Evolutionary conservation across 2,888 invertebrate genomes (phyloP).

Genomic region (Drosophila niveifrons): DNA sequence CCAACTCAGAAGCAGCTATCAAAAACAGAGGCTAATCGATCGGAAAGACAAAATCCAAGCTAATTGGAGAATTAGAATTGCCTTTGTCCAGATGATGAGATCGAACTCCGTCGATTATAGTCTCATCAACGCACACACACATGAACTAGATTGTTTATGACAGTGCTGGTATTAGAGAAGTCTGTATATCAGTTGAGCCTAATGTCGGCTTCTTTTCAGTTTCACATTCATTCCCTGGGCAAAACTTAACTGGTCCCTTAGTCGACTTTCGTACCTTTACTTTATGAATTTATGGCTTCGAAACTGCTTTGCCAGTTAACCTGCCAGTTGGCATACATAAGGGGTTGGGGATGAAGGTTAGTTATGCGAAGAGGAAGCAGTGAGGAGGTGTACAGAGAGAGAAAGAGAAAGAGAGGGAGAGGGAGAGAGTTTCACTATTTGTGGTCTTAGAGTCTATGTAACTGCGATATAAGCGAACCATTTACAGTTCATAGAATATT

Average conservation of each 20-base stretch:
- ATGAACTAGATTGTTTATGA: not conserved
- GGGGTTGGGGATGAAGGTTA: not conserved
- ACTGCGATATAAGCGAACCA: slow-evolving; percentile 49
- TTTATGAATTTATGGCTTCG: slow-evolving; percentile 70
- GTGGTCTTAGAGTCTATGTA: slow-evolving; percentile 59
- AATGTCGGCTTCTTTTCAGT: slow-evolving; percentile 70
- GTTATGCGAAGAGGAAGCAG: slow-evolving; percentile 10
- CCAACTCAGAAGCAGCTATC: not conserved
- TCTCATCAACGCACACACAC: not conserved
- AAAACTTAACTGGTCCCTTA: slow-evolving; percentile 52
- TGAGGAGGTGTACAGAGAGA: too few relatives aligned
- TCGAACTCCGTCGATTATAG: slow-evolving; percentile 2
- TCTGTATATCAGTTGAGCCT: slow-evolving; percentile 52
- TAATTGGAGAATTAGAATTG: not conserved
- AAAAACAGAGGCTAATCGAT: not conserved
- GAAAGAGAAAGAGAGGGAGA: not conserved
- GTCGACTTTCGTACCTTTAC: slow-evolving; percentile 45
- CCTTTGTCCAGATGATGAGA: not conserved
- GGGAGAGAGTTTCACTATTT: slow-evolving; percentile 55
- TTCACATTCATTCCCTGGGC: slow-evolving; percentile 42
- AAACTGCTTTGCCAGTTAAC: slow-evolving; percentile 63
- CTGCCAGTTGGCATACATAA: slow-evolving; percentile 30
- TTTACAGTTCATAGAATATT: slow-evolving; percentile 77
- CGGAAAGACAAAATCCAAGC: not conserved
- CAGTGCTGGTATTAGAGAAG: slow-evolving; percentile 32